A percentile compares a stretch with the other conserved stretches of the same genome.
Conservation (phyloP, 2,113 vertebrate genomes). For the Numida meleagris region DNA sequence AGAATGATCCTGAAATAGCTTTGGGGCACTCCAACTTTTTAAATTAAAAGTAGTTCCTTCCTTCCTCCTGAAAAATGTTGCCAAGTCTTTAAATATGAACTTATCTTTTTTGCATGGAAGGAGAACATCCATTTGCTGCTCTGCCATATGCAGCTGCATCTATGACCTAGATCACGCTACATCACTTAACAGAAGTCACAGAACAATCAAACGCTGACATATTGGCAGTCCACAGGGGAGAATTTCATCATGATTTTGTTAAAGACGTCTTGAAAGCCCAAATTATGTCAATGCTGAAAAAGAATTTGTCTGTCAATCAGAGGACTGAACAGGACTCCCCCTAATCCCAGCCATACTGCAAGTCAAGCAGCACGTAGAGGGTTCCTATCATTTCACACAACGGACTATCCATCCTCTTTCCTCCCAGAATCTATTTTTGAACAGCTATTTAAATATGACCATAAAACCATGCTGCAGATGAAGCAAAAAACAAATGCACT, state of each 20-base stretch:
- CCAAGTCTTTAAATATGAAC: neutral
- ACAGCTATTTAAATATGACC: accelerated
- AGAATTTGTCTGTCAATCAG: neutral
- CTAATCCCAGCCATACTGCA: accelerated
- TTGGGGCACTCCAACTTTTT: neutral
- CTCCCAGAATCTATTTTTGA: neutral
- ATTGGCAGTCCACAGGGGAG: neutral
- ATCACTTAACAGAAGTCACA: neutral
- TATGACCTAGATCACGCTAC: neutral
- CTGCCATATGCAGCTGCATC: neutral
- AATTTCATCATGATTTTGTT: neutral
- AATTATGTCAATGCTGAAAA: neutral
- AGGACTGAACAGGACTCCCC: neutral
- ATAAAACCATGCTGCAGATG: accelerated
- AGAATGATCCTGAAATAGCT: neutral
- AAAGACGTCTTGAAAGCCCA: neutral
- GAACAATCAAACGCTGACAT: neutral
- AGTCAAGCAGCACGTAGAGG: accelerated
- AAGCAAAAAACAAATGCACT: neutral
- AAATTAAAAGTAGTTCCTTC: neutral
- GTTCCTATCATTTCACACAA: neutral
- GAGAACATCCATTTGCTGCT: accelerated
- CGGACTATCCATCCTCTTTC: neutral
- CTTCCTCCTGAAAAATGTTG: neutral
- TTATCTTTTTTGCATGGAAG: too few species aligned